phyloP scores from a whole-genome alignment of 2,113 vertebrate genomes.

The Craseonycteris thonglongyai region DNA sequence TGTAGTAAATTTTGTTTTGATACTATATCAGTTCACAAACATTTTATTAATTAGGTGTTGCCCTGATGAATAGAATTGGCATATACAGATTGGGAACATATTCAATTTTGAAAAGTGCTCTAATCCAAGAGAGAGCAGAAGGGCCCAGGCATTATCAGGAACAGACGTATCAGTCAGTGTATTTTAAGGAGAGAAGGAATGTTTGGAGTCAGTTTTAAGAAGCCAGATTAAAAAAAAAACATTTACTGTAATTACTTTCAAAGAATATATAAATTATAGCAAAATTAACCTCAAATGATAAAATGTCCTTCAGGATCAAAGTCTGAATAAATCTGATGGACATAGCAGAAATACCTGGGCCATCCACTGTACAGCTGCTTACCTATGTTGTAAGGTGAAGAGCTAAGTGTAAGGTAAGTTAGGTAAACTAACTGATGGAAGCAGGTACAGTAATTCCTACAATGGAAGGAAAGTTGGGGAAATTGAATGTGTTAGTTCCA shows the following conservation, averaged over 20 bases:
- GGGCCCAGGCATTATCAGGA: background rate
- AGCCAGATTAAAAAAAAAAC: background rate
- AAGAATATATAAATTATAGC: background rate
- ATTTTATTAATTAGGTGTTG: background rate
- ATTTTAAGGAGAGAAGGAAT: background rate
- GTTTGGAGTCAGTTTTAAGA: background rate
- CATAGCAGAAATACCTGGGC: background rate
- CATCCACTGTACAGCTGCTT: background rate
- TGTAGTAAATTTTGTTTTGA: background rate
- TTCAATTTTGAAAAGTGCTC: background rate
- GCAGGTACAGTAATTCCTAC: background rate
- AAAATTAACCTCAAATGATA: background rate
- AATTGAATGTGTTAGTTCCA: background rate
- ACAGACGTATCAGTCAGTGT: background rate
- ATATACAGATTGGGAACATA: background rate
- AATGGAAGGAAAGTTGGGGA: background rate
- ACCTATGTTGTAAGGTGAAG: background rate
- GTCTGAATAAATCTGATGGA: background rate
- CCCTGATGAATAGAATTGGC: background rate
- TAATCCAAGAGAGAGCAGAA: background rate
- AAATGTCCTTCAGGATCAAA: background rate
- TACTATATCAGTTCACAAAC: background rate
- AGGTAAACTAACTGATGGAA: too few species aligned
- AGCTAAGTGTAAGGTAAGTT: background rate
- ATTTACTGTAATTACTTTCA: background rate